These are phyloP conservation scores for Canis aureus DNA, from an alignment of 2,113 vertebrate species.

Conservation along the genomic window DNA sequence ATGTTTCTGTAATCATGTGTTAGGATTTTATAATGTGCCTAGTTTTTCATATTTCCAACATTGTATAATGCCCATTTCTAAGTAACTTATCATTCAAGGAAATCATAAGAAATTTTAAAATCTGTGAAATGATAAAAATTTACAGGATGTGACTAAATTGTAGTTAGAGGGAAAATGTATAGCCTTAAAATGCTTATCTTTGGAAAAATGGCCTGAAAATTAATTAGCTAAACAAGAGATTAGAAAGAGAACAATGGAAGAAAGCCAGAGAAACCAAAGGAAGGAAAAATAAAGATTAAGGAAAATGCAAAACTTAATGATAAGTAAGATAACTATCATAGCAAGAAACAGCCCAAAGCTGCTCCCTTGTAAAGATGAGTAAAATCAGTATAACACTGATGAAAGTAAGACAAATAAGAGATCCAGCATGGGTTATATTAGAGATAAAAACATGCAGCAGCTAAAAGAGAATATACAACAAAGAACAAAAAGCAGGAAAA, in stretches of 20 bases:
- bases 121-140: not conserved
- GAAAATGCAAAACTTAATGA: not conserved
- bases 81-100: slow-evolving; percentile 13
- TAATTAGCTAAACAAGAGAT: not conserved
- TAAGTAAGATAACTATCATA: not conserved
- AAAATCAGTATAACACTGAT: not conserved
- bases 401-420: not conserved
- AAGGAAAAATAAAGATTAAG: not conserved
- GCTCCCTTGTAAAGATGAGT: not conserved
- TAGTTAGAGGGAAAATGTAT: not conserved
- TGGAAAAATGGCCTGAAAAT: not conserved
- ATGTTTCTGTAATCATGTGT: not conserved
- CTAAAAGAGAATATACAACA: not conserved
- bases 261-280: not conserved
- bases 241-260: not conserved
- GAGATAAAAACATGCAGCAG: not conserved
- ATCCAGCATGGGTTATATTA: not conserved
- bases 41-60: not conserved
- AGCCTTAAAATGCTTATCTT: not conserved
- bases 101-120: not conserved
- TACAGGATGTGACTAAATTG: not conserved
- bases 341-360: not conserved
- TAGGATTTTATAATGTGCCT: not conserved
- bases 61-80: not conserved
- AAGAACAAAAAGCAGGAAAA: not conserved